These are phyloP conservation scores for Pteropus alecto DNA, from an alignment of 2,113 vertebrate genomes.

Conservation along the genomic window DNA sequence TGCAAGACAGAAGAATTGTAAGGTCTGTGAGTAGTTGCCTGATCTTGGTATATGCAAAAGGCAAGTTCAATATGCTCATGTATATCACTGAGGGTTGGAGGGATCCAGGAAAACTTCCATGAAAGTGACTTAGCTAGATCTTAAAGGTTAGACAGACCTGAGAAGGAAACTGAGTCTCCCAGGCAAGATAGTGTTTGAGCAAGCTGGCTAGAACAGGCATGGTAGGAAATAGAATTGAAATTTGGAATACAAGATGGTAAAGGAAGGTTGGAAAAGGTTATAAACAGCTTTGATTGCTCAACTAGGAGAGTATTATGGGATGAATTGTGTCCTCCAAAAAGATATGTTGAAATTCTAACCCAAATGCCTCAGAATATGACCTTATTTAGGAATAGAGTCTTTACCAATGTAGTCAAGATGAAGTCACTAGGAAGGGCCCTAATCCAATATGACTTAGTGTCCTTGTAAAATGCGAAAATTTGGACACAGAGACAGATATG, in stretches of 20 bases:
- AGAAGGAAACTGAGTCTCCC: neutral
- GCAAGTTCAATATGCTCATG: accelerated
- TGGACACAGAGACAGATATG: neutral
- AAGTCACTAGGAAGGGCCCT: neutral
- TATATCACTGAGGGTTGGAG: neutral
- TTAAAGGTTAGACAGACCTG: neutral
- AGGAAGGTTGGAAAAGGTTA: neutral
- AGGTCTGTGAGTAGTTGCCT: neutral
- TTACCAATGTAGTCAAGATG: neutral
- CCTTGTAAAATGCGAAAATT: neutral
- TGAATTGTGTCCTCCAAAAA: accelerated
- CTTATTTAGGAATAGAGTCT: neutral
- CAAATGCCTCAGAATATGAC: neutral
- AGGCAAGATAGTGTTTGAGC: neutral
- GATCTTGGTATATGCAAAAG: neutral
- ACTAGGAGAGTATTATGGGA: too few relatives aligned
- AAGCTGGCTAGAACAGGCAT: neutral
- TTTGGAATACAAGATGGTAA: neutral
- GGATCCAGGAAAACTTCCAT: neutral
- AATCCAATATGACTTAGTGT: neutral
- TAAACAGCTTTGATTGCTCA: neutral
- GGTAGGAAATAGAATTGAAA: neutral
- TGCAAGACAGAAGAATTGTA: neutral
- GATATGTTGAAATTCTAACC: neutral
- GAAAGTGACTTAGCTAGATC: accelerated